Evolutionary conservation across 2,888 invertebrate species (phyloP), one percentile per base, ranked within the genome.

Genomic region (Lasioglossum vierecki): DNA sequence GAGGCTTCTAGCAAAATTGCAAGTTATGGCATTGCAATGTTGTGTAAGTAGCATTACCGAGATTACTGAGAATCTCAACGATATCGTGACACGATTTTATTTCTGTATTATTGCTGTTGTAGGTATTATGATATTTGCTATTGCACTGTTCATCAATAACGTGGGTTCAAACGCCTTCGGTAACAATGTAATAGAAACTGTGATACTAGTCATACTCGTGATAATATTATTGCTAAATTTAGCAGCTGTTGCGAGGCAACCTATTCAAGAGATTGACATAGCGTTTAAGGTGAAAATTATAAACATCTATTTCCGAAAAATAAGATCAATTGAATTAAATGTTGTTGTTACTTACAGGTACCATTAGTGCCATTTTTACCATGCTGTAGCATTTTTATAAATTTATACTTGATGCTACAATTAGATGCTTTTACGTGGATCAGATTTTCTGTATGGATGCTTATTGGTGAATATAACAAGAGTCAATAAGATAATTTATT

Each of bases 391-490:
- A 97, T 98, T 70, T 96, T 98, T 87, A 97, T 98, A 92, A 99
- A 99, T 95, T 95, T 98, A 77, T 98, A 98, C 95, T 96, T 99
- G 79, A 99, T 99, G 99, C 96, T 98, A 92, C 98, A 98, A 95
- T 95, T 99, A 86, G 98, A 98, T 94, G 91, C 96, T 76, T 96
- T 97, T 92, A 99, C 99, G 3, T 99, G 99, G 99, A 96, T 98
- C 82, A 96, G 99, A 92, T 99, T 99, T 95, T 95, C 96, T 79
- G 96, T 98, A 26, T 99, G 99, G 99, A 96, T 99, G 90, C 93
- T 96, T 11, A 95, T 98, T 84, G 99, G 99, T 96, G 93, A 95
- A 96, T 82, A 26, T 2, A 66, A 44, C 8, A 73, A 78, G 13
- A 49, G 76, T 81, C 74, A 30, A 35, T n/a, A 68, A 76, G 57